Evolutionary conservation across 2,888 invertebrate species (phyloP).

Genomic region (Melangyna quadrimaculata): DNA sequence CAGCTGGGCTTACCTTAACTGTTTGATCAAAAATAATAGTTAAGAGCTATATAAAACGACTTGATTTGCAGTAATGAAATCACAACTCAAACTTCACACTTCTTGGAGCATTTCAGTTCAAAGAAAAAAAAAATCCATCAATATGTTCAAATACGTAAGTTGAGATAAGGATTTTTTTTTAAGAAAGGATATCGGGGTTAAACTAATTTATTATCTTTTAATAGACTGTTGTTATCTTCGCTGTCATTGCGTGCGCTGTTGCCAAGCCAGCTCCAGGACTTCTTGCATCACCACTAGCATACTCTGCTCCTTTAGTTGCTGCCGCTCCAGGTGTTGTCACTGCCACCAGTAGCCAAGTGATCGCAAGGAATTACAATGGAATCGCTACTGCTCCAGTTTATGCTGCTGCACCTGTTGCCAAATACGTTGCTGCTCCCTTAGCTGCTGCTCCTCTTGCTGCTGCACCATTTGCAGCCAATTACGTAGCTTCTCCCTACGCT

Average conservation of each 20-base stretch:
- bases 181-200: not conserved
- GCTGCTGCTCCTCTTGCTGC: slow-evolving; percentile 12
- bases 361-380: slow-evolving; percentile 77
- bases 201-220: not conserved
- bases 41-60: not conserved
- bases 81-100: not conserved
- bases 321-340: slow-evolving; percentile 74
- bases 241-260: slow-evolving; percentile 55
- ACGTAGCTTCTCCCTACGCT: not conserved
- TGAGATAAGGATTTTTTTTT: not conserved
- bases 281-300: slow-evolving; percentile 74
- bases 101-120: slow-evolving; percentile 4
- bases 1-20: not conserved
- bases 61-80: not conserved
- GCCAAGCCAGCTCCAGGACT: slow-evolving; percentile 60
- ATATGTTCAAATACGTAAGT: slow-evolving; percentile 54
- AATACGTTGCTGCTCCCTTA: slow-evolving; percentile 77
- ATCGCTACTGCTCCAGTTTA: slow-evolving; percentile 82
- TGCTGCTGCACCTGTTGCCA: slow-evolving; percentile 83
- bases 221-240: slow-evolving; percentile 57
- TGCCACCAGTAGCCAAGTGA: slow-evolving; percentile 76
- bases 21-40: not conserved
- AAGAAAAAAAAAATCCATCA: not conserved
- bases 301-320: slow-evolving; percentile 48
- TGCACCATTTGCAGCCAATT: slow-evolving; percentile 80